Evolutionary conservation across 1,140 invertebrate species (phyloP), one percentile per base, ranked within the genome.

Genomic region (Heliconius congener): DNA sequence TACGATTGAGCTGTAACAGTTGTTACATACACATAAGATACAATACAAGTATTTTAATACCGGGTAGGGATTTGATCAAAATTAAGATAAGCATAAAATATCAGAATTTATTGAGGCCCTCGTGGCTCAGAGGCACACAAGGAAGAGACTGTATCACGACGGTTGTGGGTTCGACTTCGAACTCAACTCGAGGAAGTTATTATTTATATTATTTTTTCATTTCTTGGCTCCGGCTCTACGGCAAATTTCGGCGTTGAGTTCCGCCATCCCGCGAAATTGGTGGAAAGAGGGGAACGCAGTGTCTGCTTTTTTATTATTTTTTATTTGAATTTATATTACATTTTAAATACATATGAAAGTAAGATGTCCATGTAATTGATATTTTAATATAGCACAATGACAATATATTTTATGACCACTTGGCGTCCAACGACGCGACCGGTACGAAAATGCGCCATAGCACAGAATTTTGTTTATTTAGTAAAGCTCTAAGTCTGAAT

Each of bases 1-100:
- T 74, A 71, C 42, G 27, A 57, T 79, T 79, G 77, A 78, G 77
- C 46, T 55, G 71, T 74, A 73, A 73, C 52, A 52, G 30, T 66
- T 23, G 55, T 60, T 27, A 30, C 60, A 66, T 37, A 16, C 71
- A 9, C 71, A 16, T 66, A 66, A 30, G 27, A 66, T 27, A 30
- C 60, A 27, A 30, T 27, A 66, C 60, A 27, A 66, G 60, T 27
- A 66, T 13, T 27, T 30, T 19, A 52, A 52, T 30, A 13, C 27
- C 27, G 9, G 27, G 3, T 13, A 66, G 60, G 27, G 13, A 27
- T 30, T 27, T 27, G 60, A 66, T 66, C 3, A 30, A 66, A 30
- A 66, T 66, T 30, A 23, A 66, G 57, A 66, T 66, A 66, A 27
- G 23, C 3, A 1, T 66, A 66, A 5, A n/a, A 66, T 66, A 66